Evolutionary conservation across 2,888 invertebrate species (phyloP).

Genomic region (Blastobasis lacticolella): DNA sequence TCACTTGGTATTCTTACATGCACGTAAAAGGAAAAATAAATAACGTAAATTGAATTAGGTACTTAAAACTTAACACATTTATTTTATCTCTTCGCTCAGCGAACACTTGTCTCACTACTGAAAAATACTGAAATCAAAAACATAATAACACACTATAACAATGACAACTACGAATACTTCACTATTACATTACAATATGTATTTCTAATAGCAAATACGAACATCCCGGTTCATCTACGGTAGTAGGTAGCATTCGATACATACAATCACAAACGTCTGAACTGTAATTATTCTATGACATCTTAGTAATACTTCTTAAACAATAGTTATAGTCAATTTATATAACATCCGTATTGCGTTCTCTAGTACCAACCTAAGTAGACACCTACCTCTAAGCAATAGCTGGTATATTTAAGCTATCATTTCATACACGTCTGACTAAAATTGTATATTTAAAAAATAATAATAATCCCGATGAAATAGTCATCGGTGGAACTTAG

Average conservation of each 20-base stretch:
- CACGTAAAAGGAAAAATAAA: slow-evolving; percentile 36
- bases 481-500: too few species aligned
- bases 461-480: too few species aligned
- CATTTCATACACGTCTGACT: too few species aligned
- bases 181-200: not conserved
- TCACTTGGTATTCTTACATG: slow-evolving; percentile 63
- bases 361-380: too few species aligned
- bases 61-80: slow-evolving; percentile 28
- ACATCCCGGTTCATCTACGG: too few species aligned
- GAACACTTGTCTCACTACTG: slow-evolving; percentile 50
- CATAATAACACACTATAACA: slow-evolving; percentile 16
- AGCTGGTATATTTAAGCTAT: too few species aligned
- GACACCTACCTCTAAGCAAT: too few species aligned
- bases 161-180: not conserved
- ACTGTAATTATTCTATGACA: slow-evolving; percentile 1
- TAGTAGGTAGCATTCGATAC: too few species aligned
- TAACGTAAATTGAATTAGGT: slow-evolving; percentile 32
- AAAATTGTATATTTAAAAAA: too few species aligned
- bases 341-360: too few species aligned
- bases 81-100: slow-evolving; percentile 44
- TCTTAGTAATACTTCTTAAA: slow-evolving; percentile 8
- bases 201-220: not conserved
- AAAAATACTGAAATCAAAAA: slow-evolving; percentile 39
- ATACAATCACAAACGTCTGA: too few species aligned
- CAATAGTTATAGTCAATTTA: slow-evolving; percentile 9